These are phyloP conservation scores for Pyrocoelia pectoralis DNA, from an alignment of 2,888 invertebrate genomes.

Conservation along the genomic window DNA sequence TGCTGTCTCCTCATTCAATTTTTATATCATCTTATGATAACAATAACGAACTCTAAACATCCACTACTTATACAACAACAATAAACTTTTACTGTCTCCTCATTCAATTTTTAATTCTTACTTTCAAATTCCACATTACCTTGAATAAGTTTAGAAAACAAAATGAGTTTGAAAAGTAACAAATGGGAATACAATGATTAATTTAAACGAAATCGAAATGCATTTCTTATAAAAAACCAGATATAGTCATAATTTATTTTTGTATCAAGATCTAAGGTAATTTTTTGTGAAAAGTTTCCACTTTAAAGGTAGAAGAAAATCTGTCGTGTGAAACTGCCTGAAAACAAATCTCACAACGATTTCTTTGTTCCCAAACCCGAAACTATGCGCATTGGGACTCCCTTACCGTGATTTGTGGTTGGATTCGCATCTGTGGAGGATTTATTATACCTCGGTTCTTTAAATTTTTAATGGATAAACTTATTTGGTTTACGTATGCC, in stretches of 20 bases:
- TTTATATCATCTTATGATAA: too few relatives aligned
- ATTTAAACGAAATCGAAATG: too few relatives aligned
- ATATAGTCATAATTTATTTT: neutral
- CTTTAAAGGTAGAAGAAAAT: conserved; percentile 28
- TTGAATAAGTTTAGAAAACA: too few relatives aligned
- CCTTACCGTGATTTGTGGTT: conserved; percentile 36
- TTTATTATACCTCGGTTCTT: conserved; percentile 31
- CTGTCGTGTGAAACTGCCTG: conserved; percentile 35
- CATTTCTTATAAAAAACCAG: too few relatives aligned
- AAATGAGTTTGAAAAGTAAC: too few relatives aligned
- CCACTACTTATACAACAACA: too few relatives aligned
- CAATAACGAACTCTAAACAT: too few relatives aligned
- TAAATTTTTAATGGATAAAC: conserved; percentile 36
- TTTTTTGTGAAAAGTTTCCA: conserved; percentile 16
- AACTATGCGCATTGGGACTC: conserved; percentile 34
- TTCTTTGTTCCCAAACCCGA: conserved; percentile 34
- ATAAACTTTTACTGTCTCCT: too few relatives aligned
- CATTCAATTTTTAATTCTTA: too few relatives aligned
- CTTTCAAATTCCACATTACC: too few relatives aligned
- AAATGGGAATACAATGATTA: too few relatives aligned
- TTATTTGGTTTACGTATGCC: conserved; percentile 31
- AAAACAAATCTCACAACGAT: conserved; percentile 36
- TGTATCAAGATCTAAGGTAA: neutral
- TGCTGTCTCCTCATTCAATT: too few relatives aligned
- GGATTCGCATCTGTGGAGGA: conserved; percentile 33